phyloP scores from a whole-genome alignment of 2,888 invertebrate genomes.

The Zygogramma bicolorata region DNA sequence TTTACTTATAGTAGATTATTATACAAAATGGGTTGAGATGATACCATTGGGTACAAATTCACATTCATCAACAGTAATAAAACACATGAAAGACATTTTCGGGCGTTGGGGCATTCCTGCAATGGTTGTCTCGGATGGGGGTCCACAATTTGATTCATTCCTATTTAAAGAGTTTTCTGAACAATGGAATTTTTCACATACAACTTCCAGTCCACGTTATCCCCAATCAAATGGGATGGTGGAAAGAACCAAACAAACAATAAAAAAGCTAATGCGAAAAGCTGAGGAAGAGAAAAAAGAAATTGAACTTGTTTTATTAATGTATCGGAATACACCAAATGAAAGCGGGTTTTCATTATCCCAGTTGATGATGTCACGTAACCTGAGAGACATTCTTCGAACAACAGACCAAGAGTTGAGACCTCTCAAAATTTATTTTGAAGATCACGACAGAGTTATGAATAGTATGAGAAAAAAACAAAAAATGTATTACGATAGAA shows the following conservation, averaged over 20 bases:
- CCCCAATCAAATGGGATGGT: constrained; percentile 36
- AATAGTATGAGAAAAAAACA: too few species aligned
- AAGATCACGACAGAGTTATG: neutral
- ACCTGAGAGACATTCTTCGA: constrained; percentile 71
- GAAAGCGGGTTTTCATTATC: constrained; percentile 19
- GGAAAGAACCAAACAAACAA: too few species aligned
- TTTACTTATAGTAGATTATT: constrained; percentile 33
- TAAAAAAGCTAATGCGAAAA: too few species aligned
- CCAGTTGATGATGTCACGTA: constrained; percentile 17
- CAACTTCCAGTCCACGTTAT: constrained; percentile 27
- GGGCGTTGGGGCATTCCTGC: neutral
- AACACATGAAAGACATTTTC: too few species aligned
- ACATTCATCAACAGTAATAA: too few species aligned
- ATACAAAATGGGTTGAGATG: constrained; percentile 36
- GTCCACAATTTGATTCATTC: constrained; percentile 21
- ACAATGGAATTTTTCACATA: constrained; percentile 25
- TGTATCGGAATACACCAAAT: constrained; percentile 20
- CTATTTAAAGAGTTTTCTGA: constrained; percentile 25
- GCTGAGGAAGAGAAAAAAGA: constrained; percentile 27
- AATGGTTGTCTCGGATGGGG: neutral
- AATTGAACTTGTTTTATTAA: constrained; percentile 25
- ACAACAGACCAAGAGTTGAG: constrained; percentile 74
- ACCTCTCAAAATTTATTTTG: constrained; percentile 68
- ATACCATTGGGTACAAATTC: constrained; percentile 18
- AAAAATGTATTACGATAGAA: constrained; percentile 5